Percentiles rank a stretch among this genome's conserved stretches.
Conservation (phyloP, 2,113 vertebrate species). For the Zootoca vivipara region DNA sequence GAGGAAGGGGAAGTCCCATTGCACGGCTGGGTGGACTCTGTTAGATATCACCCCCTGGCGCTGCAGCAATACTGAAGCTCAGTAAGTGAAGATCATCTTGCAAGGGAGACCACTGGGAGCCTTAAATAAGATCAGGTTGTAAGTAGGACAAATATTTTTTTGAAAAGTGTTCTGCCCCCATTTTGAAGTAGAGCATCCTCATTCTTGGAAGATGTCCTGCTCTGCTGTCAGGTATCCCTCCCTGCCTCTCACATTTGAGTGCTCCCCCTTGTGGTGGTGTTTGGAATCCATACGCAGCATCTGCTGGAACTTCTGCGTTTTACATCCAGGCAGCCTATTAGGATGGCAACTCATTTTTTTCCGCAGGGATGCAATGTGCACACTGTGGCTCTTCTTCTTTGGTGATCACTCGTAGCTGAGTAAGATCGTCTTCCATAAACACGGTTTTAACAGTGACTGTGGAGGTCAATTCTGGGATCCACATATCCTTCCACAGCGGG, state of each 20-base stretch:
- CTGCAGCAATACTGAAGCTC: background rate
- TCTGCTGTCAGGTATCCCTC: background rate
- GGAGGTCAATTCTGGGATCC: too few relatives aligned
- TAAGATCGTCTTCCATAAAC: too few relatives aligned
- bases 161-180: background rate
- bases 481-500: too few relatives aligned
- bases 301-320: background rate
- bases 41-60: background rate
- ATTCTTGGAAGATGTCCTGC: background rate
- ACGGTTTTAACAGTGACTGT: too few relatives aligned
- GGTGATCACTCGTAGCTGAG: too few relatives aligned
- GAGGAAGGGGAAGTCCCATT: too few relatives aligned
- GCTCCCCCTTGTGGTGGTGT: background rate
- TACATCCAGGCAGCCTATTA: background rate
- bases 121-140: background rate
- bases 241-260: background rate
- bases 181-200: background rate
- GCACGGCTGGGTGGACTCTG: too few relatives aligned
- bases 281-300: background rate
- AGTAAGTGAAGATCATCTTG: background rate
- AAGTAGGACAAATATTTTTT: background rate
- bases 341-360: background rate
- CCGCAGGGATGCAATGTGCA: background rate
- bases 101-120: background rate
- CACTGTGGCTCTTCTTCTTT: background rate